Evolutionary conservation across 2,797 vertebrate genomes (phyloP).

Genomic region (Phrynocephalus forsythii): DNA sequence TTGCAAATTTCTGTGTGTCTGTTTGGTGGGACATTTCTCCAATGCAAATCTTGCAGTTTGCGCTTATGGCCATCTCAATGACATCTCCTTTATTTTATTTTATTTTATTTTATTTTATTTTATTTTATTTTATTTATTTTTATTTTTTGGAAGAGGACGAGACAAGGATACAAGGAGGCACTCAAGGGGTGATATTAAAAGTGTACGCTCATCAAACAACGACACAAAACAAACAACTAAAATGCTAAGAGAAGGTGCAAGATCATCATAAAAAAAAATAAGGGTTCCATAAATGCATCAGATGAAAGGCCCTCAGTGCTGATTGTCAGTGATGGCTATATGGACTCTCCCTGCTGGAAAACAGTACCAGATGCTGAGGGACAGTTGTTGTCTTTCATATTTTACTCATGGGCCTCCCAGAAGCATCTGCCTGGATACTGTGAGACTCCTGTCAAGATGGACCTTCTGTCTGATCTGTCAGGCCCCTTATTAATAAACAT

Average conservation of each 20-base stretch:
- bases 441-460: background rate
- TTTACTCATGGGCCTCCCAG: background rate
- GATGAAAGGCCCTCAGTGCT: background rate
- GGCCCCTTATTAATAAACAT: background rate
- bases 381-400: background rate
- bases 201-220: background rate
- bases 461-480: background rate
- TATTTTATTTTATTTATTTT: no score
- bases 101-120: no score
- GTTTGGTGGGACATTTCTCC: no score
- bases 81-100: no score
- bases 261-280: background rate
- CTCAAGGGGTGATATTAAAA: background rate
- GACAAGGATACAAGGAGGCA: background rate
- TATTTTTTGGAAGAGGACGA: no score
- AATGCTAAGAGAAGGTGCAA: background rate
- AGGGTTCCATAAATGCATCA: background rate
- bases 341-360: background rate
- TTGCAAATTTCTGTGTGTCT: no score
- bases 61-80: no score
- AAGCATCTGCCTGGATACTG: background rate
- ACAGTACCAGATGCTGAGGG: background rate
- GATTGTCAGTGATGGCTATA: background rate
- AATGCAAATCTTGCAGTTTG: no score
- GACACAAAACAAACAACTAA: background rate